Evolutionary conservation across 2,888 invertebrate genomes (phyloP), one percentile per base, ranked within the genome.

Genomic region (Megastigmus dorsalis): DNA sequence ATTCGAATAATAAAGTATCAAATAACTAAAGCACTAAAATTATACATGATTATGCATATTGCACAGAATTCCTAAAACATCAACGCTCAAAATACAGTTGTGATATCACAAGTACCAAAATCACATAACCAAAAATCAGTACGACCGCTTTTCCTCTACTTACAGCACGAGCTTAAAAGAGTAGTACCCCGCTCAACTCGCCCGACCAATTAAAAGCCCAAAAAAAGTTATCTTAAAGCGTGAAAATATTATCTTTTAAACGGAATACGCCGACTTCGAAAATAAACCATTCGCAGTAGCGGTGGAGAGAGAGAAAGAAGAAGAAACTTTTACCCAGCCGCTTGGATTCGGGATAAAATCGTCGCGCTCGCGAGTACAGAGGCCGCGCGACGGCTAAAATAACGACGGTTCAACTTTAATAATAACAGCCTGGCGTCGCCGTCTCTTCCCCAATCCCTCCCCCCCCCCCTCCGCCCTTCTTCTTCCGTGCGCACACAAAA

Each of bases 321-420:
- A 20, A n/a, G 28, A 54, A 57, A 57, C 43, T 28, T 45, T 23
- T n/a, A 15, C 18, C 2, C 36, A 3, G 36, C 3, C 52, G 38
- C 13, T 13, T 3, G 38, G 18, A 48, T 50, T 45, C 20, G 6
- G 54, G 6, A 13, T 43, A 55, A 55, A 62, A 43, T 23, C 13
- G 13, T 18, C 45, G 33, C 15, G 43, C 33, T 36, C 36, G 50
- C n/a, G n/a, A n/a, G n/a, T n/a, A n/a, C n/a, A n/a, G n/a, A 43
- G 26, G 43, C 36, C 13, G 10, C 30, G 20, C 43, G 23, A 30
- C 62, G 26, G n/a, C 38, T 66, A 59, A 65, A 72, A 66, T 59
- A 72, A 50, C 72, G 59, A 15, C 41, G 59, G 36, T 65, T 72
- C 59, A 50, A 66, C 65, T 66, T 72, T 72, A 72, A 66, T 66